These are phyloP conservation scores for Columba livia DNA, from an alignment of 2,113 vertebrate species.

Conservation along the genomic window DNA sequence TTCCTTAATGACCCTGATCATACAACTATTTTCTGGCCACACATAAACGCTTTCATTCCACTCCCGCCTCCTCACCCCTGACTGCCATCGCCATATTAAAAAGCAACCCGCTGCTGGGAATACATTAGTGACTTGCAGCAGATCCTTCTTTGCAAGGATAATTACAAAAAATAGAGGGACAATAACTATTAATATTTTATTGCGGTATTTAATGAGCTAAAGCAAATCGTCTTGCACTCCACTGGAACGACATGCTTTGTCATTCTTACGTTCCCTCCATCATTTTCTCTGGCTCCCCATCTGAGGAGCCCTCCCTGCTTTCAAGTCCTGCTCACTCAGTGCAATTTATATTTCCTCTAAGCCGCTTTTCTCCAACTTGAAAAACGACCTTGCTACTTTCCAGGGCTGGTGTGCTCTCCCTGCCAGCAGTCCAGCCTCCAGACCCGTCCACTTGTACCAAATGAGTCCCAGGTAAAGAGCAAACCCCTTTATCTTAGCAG, in stretches of 20 bases:
- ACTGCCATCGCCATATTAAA: constrained; percentile 61
- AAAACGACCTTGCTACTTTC: constrained; percentile 33
- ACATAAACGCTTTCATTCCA: constrained; percentile 48
- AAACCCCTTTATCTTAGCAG: constrained; percentile 14
- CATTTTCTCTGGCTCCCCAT: constrained; percentile 41
- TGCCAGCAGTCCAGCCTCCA: background rate
- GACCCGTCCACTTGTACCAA: background rate
- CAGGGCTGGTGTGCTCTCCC: background rate
- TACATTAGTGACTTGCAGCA: constrained; percentile 75
- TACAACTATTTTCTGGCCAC: constrained; percentile 66
- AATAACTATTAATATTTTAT: constrained; percentile 83
- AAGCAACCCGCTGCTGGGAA: constrained; percentile 76
- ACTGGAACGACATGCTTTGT: constrained; percentile 71
- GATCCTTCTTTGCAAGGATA: constrained; percentile 75
- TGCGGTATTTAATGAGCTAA: constrained; percentile 78
- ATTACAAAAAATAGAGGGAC: constrained; percentile 81
- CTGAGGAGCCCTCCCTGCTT: constrained; percentile 57
- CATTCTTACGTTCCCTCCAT: constrained; percentile 64
- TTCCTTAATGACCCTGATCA: constrained; percentile 63
- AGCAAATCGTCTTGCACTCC: constrained; percentile 72
- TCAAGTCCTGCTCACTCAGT: constrained; percentile 13
- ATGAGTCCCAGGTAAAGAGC: background rate
- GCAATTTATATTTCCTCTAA: constrained; percentile 51
- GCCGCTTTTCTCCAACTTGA: constrained; percentile 34
- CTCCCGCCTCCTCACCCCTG: background rate